phyloP scores from a whole-genome alignment of 2,888 invertebrate species.

The Drosophila fulvimacula region DNA sequence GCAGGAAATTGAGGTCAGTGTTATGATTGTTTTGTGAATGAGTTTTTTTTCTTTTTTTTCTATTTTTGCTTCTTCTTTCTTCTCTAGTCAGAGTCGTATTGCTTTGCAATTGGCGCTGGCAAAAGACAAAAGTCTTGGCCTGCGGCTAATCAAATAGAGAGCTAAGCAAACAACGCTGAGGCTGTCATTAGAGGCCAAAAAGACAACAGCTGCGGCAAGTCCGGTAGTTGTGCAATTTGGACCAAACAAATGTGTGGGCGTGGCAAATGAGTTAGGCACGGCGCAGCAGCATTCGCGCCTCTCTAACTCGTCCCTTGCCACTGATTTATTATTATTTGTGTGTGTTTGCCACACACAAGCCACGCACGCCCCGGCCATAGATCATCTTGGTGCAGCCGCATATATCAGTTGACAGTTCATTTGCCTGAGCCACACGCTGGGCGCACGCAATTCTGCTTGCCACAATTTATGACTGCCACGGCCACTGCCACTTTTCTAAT shows the following conservation, averaged over 20 bases:
- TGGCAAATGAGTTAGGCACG: constrained; percentile 54
- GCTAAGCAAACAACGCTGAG: constrained; percentile 44
- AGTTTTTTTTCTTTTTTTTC: constrained; percentile 50
- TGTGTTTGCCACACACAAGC: constrained; percentile 63
- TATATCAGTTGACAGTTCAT: constrained; percentile 76
- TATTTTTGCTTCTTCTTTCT: constrained; percentile 48
- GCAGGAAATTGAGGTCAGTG: constrained; percentile 80
- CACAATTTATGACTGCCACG: constrained; percentile 49
- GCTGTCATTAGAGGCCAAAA: constrained; percentile 17
- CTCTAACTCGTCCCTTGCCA: constrained; percentile 55
- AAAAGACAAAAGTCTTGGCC: constrained; percentile 34
- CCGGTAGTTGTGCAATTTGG: constrained; percentile 25
- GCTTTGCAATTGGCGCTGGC: constrained; percentile 54
- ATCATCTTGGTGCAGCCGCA: constrained; percentile 54
- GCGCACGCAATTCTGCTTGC: constrained; percentile 28
- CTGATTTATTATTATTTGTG: constrained; percentile 62
- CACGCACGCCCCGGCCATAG: constrained; percentile 67
- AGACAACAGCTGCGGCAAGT: constrained; percentile 7
- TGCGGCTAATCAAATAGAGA: constrained; percentile 14
- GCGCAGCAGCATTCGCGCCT: constrained; percentile 50
- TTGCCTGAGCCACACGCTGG: constrained; percentile 51
- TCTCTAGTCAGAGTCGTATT: constrained; percentile 22
- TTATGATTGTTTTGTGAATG: constrained; percentile 80
- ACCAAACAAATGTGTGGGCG: constrained; percentile 69
- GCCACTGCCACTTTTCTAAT: constrained; percentile 51